phyloP scores from a whole-genome alignment of 2,888 invertebrate species.

The Pyrrhosoma nymphula region DNA sequence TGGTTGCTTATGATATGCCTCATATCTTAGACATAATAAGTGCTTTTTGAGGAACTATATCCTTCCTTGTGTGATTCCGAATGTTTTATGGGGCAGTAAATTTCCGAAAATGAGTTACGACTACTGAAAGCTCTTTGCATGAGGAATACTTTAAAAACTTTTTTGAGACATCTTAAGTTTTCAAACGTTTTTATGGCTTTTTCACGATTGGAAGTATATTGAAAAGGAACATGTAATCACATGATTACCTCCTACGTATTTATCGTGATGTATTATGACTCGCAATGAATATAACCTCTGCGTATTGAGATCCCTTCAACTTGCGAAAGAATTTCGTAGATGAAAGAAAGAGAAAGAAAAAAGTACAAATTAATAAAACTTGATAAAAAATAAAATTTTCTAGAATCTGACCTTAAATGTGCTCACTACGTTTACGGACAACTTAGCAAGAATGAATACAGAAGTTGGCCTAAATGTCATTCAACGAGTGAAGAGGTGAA shows the following conservation, averaged over 20 bases:
- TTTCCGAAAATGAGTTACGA: neutral
- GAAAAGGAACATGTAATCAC: neutral
- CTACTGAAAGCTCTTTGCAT: neutral
- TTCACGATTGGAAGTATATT: neutral
- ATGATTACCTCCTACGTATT: neutral
- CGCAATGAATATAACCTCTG: neutral
- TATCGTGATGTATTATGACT: neutral
- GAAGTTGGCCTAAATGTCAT: no score
- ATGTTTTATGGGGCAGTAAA: neutral
- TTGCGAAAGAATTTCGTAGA: no score
- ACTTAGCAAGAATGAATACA: no score
- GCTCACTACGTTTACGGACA: no score
- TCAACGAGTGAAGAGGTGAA: no score
- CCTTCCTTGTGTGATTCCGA: neutral
- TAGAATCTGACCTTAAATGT: no score
- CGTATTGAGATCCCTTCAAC: no score
- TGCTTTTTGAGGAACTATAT: neutral
- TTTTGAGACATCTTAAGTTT: neutral
- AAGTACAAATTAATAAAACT: no score
- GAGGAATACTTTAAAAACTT: neutral
- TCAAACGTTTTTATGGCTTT: neutral
- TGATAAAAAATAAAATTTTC: no score
- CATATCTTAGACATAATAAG: no score
- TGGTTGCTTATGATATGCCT: neutral
- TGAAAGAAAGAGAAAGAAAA: no score